These are phyloP conservation scores for Perca schrenkii DNA, from an alignment of 2,113 vertebrate species.

Conservation along the genomic window DNA sequence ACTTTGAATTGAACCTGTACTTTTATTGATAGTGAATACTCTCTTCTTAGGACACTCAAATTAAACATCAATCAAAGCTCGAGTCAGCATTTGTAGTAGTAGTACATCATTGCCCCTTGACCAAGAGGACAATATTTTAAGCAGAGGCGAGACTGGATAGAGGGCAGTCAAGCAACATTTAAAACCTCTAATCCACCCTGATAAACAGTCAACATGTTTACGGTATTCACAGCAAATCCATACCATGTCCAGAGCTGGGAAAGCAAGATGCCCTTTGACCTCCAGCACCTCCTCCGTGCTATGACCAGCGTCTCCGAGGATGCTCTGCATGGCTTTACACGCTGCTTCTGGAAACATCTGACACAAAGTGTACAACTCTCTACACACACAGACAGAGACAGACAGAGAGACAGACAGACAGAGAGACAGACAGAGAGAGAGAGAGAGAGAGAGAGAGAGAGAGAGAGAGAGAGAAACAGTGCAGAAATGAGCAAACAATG, in stretches of 20 bases:
- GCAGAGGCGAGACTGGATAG: neutral
- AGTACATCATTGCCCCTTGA: neutral
- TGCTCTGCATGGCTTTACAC: constrained; percentile 82
- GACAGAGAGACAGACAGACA: no score
- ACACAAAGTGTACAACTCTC: constrained; percentile 89
- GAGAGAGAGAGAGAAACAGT: neutral
- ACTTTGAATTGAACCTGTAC: neutral
- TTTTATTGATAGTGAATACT: neutral
- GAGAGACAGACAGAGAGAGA: no score
- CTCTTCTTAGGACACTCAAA: neutral
- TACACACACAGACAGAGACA: constrained; percentile 57
- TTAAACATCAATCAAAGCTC: neutral
- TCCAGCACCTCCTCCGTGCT: constrained; percentile 88
- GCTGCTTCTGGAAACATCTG: constrained; percentile 93
- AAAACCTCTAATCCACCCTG: neutral
- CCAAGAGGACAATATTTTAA: neutral
- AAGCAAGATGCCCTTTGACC: constrained; percentile 84
- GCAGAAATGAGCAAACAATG: neutral
- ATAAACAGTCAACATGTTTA: neutral
- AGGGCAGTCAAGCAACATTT: neutral
- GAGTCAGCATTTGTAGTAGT: neutral
- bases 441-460: neutral
- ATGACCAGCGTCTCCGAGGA: constrained; percentile 87
- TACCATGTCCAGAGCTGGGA: constrained; percentile 91
- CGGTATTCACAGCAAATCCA: neutral